phyloP scores from a whole-genome alignment of 2,888 invertebrate species.

The Acleris emargana region DNA sequence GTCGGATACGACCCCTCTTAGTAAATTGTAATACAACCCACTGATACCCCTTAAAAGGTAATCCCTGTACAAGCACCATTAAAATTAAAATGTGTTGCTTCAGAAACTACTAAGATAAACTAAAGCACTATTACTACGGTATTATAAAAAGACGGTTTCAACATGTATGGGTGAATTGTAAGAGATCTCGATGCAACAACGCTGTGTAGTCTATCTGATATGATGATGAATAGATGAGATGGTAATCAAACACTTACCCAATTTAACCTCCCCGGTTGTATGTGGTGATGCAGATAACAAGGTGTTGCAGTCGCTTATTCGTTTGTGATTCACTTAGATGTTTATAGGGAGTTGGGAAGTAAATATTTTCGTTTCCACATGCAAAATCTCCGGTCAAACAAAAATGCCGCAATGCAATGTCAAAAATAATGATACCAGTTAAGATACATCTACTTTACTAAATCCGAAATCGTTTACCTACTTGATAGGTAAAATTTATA shows the following conservation, averaged over 20 bases:
- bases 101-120: no score
- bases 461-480: no score
- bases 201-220: neutral
- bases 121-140: no score
- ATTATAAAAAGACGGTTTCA: no score
- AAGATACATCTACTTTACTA: neutral
- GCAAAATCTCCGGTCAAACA: conserved; percentile 2
- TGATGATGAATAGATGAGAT: conserved; percentile 14
- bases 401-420: conserved; percentile 22
- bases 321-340: neutral
- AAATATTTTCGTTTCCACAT: no score
- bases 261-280: conserved; percentile 1
- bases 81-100: no score
- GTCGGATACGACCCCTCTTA: no score
- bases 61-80: no score
- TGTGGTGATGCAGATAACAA: conserved; percentile 2
- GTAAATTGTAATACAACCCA: no score
- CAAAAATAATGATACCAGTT: conserved; percentile 23
- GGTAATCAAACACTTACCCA: conserved; percentile 28
- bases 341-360: no score
- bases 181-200: conserved; percentile 10
- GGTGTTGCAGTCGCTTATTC: conserved; percentile 6
- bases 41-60: no score
- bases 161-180: conserved; percentile 2
- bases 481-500: no score